These are phyloP conservation scores for Petrophora chlorosata DNA, from an alignment of 2,888 invertebrate genomes.

Conservation along the genomic window DNA sequence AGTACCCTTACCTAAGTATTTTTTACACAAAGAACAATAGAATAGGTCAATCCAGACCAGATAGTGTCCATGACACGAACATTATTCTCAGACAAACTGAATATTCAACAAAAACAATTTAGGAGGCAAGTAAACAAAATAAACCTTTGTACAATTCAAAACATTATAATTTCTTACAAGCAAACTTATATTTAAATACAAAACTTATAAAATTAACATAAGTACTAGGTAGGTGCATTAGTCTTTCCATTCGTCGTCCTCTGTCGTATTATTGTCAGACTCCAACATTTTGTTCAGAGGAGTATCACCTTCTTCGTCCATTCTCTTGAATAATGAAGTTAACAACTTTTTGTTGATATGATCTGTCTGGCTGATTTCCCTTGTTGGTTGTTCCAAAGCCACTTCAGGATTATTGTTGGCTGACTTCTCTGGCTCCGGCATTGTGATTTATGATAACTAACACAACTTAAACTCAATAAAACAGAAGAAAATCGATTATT, in stretches of 20 bases:
- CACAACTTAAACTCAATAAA: conserved; percentile 30
- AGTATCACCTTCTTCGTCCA: conserved; percentile 75
- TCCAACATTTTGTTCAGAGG: conserved; percentile 60
- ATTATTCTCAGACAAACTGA: too few species aligned
- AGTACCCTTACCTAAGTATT: too few species aligned
- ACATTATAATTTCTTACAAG: conserved; percentile 9
- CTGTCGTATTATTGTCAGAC: conserved; percentile 56
- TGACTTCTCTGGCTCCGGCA: conserved; percentile 70
- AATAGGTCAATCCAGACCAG: too few species aligned
- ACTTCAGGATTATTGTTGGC: conserved; percentile 42
- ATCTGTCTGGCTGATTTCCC: conserved; percentile 86
- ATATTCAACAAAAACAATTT: too few species aligned
- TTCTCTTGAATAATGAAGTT: conserved; percentile 84
- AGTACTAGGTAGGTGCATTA: conserved; percentile 30
- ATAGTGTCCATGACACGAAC: too few species aligned
- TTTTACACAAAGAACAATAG: too few species aligned
- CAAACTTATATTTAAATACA: conserved; percentile 8
- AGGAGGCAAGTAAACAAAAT: too few species aligned
- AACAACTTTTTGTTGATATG: conserved; percentile 86
- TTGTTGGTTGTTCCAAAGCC: conserved; percentile 48
- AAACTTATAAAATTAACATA: not conserved
- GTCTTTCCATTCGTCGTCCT: conserved; percentile 71
- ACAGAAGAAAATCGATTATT: conserved; percentile 37
- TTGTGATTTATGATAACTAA: conserved; percentile 34
- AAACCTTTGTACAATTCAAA: too few species aligned